A percentile compares a stretch with the other conserved stretches of the same genome.
Conservation (phyloP, 1,140 invertebrate species). For the Pachypsylla venusta region DNA sequence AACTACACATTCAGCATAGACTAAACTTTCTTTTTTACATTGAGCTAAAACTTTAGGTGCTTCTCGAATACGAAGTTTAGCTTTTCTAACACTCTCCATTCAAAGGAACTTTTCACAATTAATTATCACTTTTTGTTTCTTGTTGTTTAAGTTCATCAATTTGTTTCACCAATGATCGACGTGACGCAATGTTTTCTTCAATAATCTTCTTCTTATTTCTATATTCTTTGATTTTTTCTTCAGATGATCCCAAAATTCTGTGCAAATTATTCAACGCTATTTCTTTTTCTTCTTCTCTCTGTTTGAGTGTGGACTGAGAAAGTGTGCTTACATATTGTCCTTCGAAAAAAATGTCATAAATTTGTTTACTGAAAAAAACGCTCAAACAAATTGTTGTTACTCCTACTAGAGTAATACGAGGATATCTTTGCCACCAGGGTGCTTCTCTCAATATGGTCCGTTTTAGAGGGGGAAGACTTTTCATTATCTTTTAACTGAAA, state of each 20-base stretch:
- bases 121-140: no score
- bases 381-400: conserved; percentile 32
- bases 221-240: no score
- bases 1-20: conserved; percentile 63
- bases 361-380: conserved; percentile 46
- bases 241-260: background rate
- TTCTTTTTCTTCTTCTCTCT: conserved; percentile 9
- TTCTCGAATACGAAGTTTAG: conserved; percentile 47
- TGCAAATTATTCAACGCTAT: background rate
- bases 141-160: no score
- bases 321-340: conserved; percentile 20
- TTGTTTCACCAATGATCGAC: no score
- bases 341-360: conserved; percentile 47
- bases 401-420: conserved; percentile 35
- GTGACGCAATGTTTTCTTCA: no score
- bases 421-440: conserved; percentile 36
- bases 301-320: conserved; percentile 20
- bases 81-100: conserved; percentile 67
- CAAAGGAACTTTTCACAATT: no score
- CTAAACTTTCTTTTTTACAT: conserved; percentile 46
- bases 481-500: conserved; percentile 5
- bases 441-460: conserved; percentile 13
- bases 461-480: background rate
- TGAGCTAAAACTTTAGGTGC: conserved; percentile 55
- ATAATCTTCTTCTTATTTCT: no score